Evolutionary conservation across 2,797 vertebrate genomes (phyloP).

Genomic region (Poeciliopsis infans): DNA sequence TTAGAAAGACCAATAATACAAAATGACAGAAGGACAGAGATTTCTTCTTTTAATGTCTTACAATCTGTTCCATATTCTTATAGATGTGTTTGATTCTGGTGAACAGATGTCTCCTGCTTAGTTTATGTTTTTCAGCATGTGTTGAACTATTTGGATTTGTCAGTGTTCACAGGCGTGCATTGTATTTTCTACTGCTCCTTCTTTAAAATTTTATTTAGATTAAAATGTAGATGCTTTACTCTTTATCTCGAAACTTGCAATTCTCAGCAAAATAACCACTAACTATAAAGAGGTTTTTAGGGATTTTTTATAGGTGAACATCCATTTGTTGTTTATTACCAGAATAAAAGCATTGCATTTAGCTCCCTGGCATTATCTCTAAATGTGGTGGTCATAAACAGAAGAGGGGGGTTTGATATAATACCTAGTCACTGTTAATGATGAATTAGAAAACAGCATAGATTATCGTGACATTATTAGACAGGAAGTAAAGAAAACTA

Average conservation of each 20-base stretch:
- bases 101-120: conserved; percentile 63
- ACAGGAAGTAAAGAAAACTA: background rate
- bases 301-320: conserved; percentile 8
- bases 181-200: conserved; percentile 5
- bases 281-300: conserved; percentile 7
- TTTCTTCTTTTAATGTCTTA: conserved; percentile 61
- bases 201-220: background rate
- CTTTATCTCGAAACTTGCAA: background rate
- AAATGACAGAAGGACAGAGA: conserved; percentile 59
- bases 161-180: conserved; percentile 15
- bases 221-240: background rate
- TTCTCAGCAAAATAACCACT: conserved; percentile 1
- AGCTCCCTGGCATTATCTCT: conserved; percentile 3
- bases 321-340: conserved; percentile 22
- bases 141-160: conserved; percentile 35
- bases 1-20: conserved; percentile 38
- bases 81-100: conserved; percentile 61
- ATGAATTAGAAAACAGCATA: conserved; percentile 11
- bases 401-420: conserved; percentile 11
- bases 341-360: conserved; percentile 12
- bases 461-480: conserved; percentile 4
- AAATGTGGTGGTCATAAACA: conserved; percentile 4
- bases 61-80: conserved; percentile 70
- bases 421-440: conserved; percentile 3
- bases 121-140: conserved; percentile 23